These are phyloP conservation scores for Coenonympha glycerion DNA, from an alignment of 2,888 invertebrate species.

Conservation along the genomic window DNA sequence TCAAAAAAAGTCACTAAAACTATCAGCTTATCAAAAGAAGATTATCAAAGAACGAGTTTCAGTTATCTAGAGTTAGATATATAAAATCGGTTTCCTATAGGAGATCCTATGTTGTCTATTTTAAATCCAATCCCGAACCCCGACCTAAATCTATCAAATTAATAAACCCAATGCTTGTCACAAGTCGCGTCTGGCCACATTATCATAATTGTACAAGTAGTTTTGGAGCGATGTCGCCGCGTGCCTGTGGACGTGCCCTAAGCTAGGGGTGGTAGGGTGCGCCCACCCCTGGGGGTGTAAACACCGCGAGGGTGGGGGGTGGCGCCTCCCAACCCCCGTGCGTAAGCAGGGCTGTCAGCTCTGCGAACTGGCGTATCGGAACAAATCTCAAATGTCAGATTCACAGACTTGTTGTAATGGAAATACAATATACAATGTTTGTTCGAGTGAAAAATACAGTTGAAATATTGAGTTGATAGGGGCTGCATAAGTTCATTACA, in stretches of 20 bases:
- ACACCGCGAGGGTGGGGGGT: conserved; percentile 30
- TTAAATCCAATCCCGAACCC: not conserved
- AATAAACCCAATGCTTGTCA: conserved; percentile 1
- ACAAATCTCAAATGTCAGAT: not conserved
- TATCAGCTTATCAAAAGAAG: no score
- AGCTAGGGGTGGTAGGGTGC: conserved; percentile 10
- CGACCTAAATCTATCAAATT: conserved; percentile 9
- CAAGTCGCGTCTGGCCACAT: conserved; percentile 2
- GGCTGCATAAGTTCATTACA: no score
- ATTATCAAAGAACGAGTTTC: no score
- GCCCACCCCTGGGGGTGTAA: conserved; percentile 4
- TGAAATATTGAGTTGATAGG: no score
- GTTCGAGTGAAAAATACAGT: no score
- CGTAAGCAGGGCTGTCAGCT: conserved; percentile 6
- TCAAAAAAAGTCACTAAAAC: no score
- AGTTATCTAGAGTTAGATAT: no score
- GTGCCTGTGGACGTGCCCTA: conserved; percentile 27
- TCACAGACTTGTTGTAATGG: no score
- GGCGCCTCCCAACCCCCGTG: conserved; percentile 42
- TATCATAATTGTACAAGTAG: not conserved
- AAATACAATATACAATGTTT: no score
- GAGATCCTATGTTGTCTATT: not conserved
- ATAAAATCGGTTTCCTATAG: not conserved
- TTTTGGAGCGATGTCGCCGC: conserved; percentile 8
- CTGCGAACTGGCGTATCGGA: not conserved